Base-by-base conservation (phyloP, 2,113 vertebrate genomes). In the Mixornis gularis region DNA sequence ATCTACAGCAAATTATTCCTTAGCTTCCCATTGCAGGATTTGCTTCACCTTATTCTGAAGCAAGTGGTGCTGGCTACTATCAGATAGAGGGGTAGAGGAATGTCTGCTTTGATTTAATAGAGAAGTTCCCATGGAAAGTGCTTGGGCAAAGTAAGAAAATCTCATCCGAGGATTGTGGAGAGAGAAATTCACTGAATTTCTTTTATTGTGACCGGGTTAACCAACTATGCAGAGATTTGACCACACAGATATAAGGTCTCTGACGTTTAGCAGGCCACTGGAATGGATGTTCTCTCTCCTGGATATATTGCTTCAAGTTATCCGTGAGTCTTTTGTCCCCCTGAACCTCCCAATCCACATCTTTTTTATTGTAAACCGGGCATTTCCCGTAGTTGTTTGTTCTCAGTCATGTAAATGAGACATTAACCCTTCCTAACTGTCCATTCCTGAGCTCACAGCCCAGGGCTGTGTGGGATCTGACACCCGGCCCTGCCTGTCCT, bases 361-460 rank as follows among this genome's bases (percentile, higher is more conserved):
- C 5, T 69, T 79, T 65, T 77, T 87, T 53, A 53, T 82, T 91
- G 73, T 41, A 84, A 95, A 90, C 60, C 32, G 27, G 85, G 95
- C 78, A 96, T 92, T 96, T 95, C 94, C 94, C 27, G 51, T 95
- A 87, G 78, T 89, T 89, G 36, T 40, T 93, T 85, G 78, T 69
- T 91, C 89, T 96, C 90, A 92, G 93, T 91, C 94, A 95, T 95
- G 94, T 76, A 95, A 95, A 95, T 91, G 79, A 55, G 21, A 60
- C 53, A 51, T 91, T 59, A 92, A 73, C 94, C 79, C 71, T 85
- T 91, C 55, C 78, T 13, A 22, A 62, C 41, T 30, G 63, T 66
- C 36, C 89, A 69, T 32, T 34, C 24, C 14, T 3, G 41, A 21
- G 55, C 64, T 78, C 80, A 48, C 48, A 89, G 48, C 51, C 84